Base-by-base conservation (phyloP, 2,888 invertebrate genomes). In the Hypolimnas misippus region DNA sequence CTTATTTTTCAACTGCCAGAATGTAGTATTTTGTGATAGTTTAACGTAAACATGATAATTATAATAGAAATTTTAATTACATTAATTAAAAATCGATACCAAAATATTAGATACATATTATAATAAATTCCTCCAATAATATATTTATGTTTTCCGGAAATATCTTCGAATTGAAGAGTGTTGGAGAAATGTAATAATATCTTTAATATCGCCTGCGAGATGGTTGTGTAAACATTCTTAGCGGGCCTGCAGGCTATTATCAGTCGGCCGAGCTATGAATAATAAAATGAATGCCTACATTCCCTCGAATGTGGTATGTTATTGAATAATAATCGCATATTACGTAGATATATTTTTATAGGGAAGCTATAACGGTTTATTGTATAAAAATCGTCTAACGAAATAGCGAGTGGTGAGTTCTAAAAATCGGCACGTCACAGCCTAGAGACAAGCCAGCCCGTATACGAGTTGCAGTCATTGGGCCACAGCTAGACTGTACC, bases 151-250 rank as follows among this genome's bases (percentile, higher is more conserved):
- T 21, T 21, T 25, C 49, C 19, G 29, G 29, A 49, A 29, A 25
- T 49, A 14, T 49, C 25, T 29, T 29, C 21, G 10, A 21, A 21
- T 29, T 49, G 29, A n/a, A 33, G n/a, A 6, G 29, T 49, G 25
- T 29, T 49, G 14, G 3, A 49, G 49, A 49, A 82, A 83, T 81
- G 81, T 85, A 83, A 85, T 86, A 85, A 84, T 83, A 81, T 78
- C 77, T 84, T 79, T 84, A 82, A 83, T 86, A 83, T 80, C 77
- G 76, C 73, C 70, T 69, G 69, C 57, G 70, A 76, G 75, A 82
- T 80, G 75, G 78, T 73, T 79, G 73, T 77, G 78, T 79, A 83
- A 83, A 84, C 76, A 83, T 82, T 78, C 73, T 77, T 73, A 73
- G 73, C 68, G 69, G 68, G 74, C 63, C 75, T 77, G 72, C 16